Evolutionary conservation across 1,140 invertebrate species (phyloP), one percentile per base, ranked within the genome.

Genomic region (Pteromalus puparum): DNA sequence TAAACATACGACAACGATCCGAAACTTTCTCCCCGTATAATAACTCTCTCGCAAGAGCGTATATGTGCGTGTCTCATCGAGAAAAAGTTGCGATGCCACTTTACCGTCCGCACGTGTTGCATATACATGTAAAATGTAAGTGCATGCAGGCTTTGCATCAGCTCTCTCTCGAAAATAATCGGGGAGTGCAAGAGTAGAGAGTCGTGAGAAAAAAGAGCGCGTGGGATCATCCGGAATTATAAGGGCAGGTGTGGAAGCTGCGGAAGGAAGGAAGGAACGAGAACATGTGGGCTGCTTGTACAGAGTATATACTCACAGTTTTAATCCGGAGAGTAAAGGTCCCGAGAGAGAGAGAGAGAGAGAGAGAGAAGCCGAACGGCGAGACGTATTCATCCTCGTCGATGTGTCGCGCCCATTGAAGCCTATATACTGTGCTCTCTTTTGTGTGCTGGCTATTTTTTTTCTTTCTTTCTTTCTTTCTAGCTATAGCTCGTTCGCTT

Each of bases 201-300:
- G 5, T 28, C 68, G 80, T 81, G 80, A 74, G 80, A 81, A 81
- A 73, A 74, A 81, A 38, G 21, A 13, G 12, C 80, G 80, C 80
- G 80, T 74, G 80, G 80, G 68, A 73, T n/a, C 38, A 30, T 21
- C n/a, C 24, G 46, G 42, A 70, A n/a, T 30, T 26, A 34, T 2
- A 81, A 18, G 18, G 46, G 68, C 68, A 81, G 68, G 79, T 81
- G 80, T 81, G 80, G 42, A 72, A 73, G 42, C 46, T 61, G 53
- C 80, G 80, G 68, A 81, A 73, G 46, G 42, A 42, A 81, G 46
- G 38, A 38, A 38, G 38, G 38, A 38, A 42, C 6, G 38, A 42
- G 9, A 9, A 21, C 53, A n/a, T 61, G 53, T 61, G 53, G 53
- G 53, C 21, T 61, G 53, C 48, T 53, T 53, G 15, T 21, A 18